A percentile compares a stretch with the other conserved stretches of the same genome.
Evolutionary conservation across 2,113 vertebrate species (phyloP).

Genomic region (Natator depressus): DNA sequence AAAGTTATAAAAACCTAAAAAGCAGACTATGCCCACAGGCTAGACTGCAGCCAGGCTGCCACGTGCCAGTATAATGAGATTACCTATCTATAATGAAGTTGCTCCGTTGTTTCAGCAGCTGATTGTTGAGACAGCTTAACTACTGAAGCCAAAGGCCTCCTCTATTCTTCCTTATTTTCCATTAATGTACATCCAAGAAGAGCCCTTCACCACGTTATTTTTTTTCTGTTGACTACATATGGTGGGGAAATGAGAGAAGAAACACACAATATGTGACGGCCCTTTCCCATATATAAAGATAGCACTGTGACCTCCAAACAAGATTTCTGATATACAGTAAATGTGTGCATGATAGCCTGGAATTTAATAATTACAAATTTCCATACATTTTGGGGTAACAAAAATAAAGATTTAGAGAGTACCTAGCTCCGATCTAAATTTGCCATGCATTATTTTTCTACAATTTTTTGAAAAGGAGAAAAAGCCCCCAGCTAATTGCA

Average conservation of each 20-base stretch:
- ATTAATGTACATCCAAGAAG: not conserved
- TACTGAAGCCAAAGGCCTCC: not conserved
- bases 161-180: not conserved
- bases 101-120: not conserved
- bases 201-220: not conserved
- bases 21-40: not conserved
- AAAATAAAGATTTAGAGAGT: constrained; percentile 32
- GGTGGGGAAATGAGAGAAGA: constrained; percentile 35
- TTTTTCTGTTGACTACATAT: constrained; percentile 3
- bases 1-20: constrained; percentile 18
- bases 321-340: constrained; percentile 18
- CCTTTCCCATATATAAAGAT: constrained; percentile 6
- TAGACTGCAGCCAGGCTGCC: not conserved
- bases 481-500: constrained; percentile 88
- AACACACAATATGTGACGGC: constrained; percentile 14
- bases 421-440: constrained; percentile 59
- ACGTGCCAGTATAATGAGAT: not conserved
- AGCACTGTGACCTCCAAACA: constrained; percentile 13
- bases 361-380: constrained; percentile 53
- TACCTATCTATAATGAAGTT: not conserved
- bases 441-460: constrained; percentile 65
- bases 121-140: not conserved
- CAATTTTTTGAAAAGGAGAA: constrained; percentile 64
- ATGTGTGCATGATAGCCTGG: constrained; percentile 33
- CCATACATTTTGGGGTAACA: constrained; percentile 39